Evolutionary conservation across 1,140 invertebrate genomes (phyloP), one percentile per base, ranked within the genome.

Genomic region (Coelopa frigida): DNA sequence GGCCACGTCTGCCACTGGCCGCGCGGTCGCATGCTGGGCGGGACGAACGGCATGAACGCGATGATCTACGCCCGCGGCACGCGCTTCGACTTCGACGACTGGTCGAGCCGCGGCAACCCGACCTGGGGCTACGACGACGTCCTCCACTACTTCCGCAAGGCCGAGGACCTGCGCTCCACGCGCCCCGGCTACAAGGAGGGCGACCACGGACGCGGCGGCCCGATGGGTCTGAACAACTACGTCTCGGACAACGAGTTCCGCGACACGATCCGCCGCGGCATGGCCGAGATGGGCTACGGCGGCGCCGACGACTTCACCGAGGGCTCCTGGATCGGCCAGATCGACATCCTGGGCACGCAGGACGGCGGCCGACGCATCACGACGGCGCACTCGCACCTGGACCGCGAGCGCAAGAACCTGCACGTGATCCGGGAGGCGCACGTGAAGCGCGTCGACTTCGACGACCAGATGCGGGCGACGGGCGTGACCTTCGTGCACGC

Each of bases 1-100:
- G 64, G 58, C 23, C 64, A 70, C 3, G 58, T 68, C 7, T 79
- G 76, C 47, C 71, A 74, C 40, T 79, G 78, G 74, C 77, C 81
- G 3, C 63, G 78, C 21, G 80, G 79, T 10, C 77, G 77, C 54
- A 78, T 81, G 41, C 54, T 81, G 44, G 85, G 85, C 10, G 85
- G 85, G 5, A 80, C 78, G 5, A 81, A 78, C 17, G 77, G 77
- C 4, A 70, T 86, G 35, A 85, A 87, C 57, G 82, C 77, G n/a
- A 84, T 87, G 80, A 77, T 84, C 41, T 86, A 86, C 60, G 76
- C 82, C 0, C 63, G 84, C 17, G 85, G 84, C 4, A 81, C 86
- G 56, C 74, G 73, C 3, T 46, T 56, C 32, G 78, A 80, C 48
- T 80, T 73, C 45, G 73, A 80, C 36, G 61, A 68, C 33, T 91